phyloP scores from a whole-genome alignment of 2,797 vertebrate species.

The Halcyon smyrnensis region DNA sequence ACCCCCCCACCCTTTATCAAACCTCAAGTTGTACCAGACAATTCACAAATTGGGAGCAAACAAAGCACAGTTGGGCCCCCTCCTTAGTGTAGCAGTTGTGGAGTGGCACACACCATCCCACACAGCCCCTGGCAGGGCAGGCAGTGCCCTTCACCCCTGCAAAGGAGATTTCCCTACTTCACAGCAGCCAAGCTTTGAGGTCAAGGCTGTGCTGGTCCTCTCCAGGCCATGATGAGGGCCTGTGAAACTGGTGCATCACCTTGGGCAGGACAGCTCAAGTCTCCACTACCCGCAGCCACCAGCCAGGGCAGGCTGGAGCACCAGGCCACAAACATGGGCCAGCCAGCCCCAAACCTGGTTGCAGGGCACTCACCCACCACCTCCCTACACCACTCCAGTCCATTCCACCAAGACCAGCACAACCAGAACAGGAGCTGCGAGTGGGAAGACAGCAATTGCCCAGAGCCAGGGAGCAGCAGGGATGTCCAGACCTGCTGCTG shows the following conservation, averaged over 20 bases:
- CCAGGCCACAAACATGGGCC: neutral
- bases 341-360: neutral
- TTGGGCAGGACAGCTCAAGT: neutral
- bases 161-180: neutral
- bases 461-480: slow-evolving; percentile 21
- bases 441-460: neutral
- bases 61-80: neutral
- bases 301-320: neutral
- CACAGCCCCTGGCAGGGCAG: neutral
- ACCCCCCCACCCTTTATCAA: neutral
- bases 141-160: neutral
- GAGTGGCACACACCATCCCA: neutral
- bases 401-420: neutral
- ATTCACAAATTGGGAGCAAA: slow-evolving; percentile 36
- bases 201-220: neutral
- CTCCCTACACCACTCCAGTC: neutral
- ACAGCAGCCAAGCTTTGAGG: neutral
- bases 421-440: neutral
- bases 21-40: slow-evolving; percentile 60
- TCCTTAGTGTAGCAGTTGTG: slow-evolving; percentile 58
- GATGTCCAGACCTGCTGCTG: neutral
- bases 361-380: neutral
- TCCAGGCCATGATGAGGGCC: neutral
- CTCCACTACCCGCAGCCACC: neutral
- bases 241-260: neutral